Evolutionary conservation across 2,888 invertebrate genomes (phyloP).

Genomic region (Drosophila merina): DNA sequence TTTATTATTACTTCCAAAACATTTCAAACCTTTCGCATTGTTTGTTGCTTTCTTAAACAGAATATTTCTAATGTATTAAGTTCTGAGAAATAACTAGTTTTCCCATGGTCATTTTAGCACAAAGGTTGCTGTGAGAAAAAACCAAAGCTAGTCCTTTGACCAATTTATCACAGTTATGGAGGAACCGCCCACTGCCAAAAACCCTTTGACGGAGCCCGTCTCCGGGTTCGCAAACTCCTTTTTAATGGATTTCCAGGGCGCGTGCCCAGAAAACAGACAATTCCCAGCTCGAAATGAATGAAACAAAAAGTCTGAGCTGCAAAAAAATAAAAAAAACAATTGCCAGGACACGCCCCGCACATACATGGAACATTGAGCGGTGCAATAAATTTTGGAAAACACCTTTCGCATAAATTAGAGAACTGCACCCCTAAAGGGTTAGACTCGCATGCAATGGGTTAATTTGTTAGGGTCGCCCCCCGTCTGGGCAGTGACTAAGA

Average conservation of each 20-base stretch:
- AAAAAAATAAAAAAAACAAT: conserved; percentile 48
- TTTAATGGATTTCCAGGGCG: conserved; percentile 61
- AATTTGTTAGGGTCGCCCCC: conserved; percentile 65
- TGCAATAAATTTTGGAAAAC: conserved; percentile 71
- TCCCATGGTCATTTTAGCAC: conserved; percentile 24
- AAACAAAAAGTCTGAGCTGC: conserved; percentile 38
- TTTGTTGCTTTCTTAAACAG: neutral
- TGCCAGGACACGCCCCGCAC: conserved; percentile 61
- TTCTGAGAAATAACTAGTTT: neutral
- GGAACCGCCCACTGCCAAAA: conserved; percentile 57
- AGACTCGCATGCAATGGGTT: conserved; percentile 73
- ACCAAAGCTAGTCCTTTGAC: conserved; percentile 3
- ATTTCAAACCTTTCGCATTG: too few species aligned
- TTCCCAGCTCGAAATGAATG: conserved; percentile 49
- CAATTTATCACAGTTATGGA: conserved; percentile 45
- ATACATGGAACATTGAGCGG: conserved; percentile 31
- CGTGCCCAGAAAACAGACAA: conserved; percentile 57
- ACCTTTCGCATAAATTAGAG: conserved; percentile 77
- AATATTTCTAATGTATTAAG: neutral
- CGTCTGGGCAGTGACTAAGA: conserved; percentile 62
- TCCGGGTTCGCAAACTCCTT: conserved; percentile 34
- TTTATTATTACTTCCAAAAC: too few species aligned
- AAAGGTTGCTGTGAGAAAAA: conserved; percentile 29
- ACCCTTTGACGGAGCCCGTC: conserved; percentile 47
- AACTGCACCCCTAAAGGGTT: conserved; percentile 56